Evolutionary conservation across 2,113 vertebrate species (phyloP).

Genomic region (Tauraco erythrolophus): DNA sequence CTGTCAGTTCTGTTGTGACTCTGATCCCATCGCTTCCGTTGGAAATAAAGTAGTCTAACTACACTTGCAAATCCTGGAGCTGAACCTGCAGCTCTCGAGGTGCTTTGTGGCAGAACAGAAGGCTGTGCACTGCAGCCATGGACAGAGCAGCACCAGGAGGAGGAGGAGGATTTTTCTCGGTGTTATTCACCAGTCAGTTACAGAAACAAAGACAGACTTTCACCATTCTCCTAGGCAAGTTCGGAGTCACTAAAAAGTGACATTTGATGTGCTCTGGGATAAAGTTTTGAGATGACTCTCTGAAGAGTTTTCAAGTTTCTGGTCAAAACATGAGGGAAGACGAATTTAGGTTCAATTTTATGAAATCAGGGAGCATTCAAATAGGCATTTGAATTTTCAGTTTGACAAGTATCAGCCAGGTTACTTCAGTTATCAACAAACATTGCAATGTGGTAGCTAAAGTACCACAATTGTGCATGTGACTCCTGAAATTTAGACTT

Average conservation of each 20-base stretch:
- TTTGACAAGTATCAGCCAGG: not conserved
- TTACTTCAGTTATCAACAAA: not conserved
- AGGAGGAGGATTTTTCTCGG: not conserved
- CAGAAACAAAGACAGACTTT: not conserved
- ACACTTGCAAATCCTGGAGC: not conserved
- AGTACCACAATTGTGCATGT: not conserved
- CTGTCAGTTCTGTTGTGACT: not conserved
- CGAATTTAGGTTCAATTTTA: not conserved
- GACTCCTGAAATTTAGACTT: not conserved
- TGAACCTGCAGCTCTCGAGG: not conserved
- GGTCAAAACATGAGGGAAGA: not conserved
- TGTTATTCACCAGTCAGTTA: not conserved
- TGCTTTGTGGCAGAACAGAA: not conserved
- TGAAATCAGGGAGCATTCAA: not conserved
- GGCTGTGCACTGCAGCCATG: not conserved
- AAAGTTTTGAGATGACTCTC: not conserved
- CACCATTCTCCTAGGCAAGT: rapidly evolving
- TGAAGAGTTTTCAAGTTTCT: not conserved
- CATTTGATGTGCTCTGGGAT: not conserved
- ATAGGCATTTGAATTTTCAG: not conserved
- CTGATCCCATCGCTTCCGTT: not conserved
- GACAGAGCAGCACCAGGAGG: not conserved
- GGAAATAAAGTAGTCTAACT: not conserved
- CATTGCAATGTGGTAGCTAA: not conserved
- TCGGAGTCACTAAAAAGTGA: not conserved